These are phyloP conservation scores for Grus americana DNA, from an alignment of 2,113 vertebrate species.

Conservation along the genomic window DNA sequence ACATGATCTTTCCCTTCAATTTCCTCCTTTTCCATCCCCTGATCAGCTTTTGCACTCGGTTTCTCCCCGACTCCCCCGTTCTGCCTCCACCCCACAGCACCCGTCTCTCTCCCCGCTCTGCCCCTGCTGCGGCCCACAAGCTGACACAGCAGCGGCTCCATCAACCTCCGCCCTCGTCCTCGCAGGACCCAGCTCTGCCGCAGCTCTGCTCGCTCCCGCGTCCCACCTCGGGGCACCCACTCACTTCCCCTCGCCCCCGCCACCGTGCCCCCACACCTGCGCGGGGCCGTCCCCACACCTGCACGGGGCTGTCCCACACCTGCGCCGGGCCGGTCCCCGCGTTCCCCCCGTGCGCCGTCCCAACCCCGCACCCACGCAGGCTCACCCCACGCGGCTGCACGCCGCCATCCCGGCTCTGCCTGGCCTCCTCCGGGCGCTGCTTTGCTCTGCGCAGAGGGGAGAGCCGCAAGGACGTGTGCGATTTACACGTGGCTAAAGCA, in stretches of 20 bases:
- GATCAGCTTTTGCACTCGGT: background rate
- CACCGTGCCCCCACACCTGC: background rate
- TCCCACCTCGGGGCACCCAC: background rate
- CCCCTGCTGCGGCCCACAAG: background rate
- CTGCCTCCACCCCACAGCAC: background rate
- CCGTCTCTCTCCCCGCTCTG: accelerated
- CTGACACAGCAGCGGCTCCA: background rate
- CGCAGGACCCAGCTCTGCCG: background rate
- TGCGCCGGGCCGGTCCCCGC: accelerated
- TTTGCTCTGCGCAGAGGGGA: background rate
- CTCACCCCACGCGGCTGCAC: conserved; percentile 16
- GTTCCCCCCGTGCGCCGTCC: accelerated
- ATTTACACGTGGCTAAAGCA: conserved; percentile 16
- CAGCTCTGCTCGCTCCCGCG: background rate
- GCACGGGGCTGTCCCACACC: background rate
- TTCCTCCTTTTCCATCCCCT: background rate
- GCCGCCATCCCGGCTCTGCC: conserved; percentile 9
- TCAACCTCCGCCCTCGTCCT: background rate
- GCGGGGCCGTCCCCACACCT: background rate
- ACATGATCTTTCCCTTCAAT: background rate
- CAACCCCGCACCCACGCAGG: background rate
- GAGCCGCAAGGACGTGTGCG: background rate
- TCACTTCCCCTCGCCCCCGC: background rate
- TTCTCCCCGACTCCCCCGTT: background rate
- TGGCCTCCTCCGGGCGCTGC: background rate